Conservation (phyloP, 2,797 vertebrate genomes). For the Smutsia gigantea region DNA sequence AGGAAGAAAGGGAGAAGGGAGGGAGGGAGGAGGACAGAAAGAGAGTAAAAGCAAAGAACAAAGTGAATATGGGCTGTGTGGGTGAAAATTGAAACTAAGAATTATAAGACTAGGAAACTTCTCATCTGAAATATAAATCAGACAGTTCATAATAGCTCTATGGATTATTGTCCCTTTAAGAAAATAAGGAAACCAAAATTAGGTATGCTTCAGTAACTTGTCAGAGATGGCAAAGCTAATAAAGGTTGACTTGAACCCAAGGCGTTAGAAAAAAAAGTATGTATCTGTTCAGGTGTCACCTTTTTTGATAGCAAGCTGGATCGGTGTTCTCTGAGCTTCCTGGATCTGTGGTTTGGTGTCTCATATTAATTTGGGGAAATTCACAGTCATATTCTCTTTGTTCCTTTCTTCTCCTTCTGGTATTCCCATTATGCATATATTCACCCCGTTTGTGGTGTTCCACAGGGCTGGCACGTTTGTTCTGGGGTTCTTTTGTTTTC, state of each 20-base stretch:
- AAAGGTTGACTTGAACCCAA: not conserved
- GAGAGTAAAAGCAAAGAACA: too few relatives aligned
- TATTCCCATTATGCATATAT: not conserved
- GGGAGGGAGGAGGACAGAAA: too few relatives aligned
- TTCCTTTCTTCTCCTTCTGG: not conserved
- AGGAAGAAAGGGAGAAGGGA: too few relatives aligned
- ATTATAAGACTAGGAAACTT: not conserved
- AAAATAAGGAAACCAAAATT: not conserved
- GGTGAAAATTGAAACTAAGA: not conserved
- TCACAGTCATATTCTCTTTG: not conserved
- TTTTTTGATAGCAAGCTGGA: too few relatives aligned
- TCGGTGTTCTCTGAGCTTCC: too few relatives aligned
- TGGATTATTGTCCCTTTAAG: not conserved
- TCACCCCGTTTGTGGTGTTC: not conserved
- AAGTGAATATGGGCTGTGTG: not conserved
- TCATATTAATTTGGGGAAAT: not conserved
- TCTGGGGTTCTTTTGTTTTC: not conserved
- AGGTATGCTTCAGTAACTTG: not conserved
- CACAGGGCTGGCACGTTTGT: not conserved
- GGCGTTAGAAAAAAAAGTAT: not conserved
- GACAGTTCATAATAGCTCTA: not conserved
- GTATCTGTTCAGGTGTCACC: too few relatives aligned
- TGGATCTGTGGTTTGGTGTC: not conserved
- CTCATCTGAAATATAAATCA: not conserved
- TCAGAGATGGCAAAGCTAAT: not conserved